Percentiles rank a stretch among this genome's conserved stretches.
phyloP scores from a whole-genome alignment of 2,888 invertebrate species.

The Leptinotarsa rubiginosa region DNA sequence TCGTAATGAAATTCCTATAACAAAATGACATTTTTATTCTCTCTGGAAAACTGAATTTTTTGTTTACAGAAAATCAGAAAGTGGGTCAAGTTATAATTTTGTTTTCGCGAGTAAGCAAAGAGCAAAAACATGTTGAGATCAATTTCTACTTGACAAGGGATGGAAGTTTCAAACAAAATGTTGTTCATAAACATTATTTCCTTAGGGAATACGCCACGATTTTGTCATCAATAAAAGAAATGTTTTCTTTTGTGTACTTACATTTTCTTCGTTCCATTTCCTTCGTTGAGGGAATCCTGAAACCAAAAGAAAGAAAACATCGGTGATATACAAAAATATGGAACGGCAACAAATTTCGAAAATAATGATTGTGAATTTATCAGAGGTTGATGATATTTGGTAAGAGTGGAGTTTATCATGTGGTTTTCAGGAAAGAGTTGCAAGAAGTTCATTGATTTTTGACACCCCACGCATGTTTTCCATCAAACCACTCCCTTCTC shows the following conservation, averaged over 20 bases:
- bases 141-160: slow-evolving; percentile 22
- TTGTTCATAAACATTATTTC: background rate
- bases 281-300: too few relatives aligned
- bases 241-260: too few relatives aligned
- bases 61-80: slow-evolving; percentile 12
- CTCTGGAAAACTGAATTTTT: background rate
- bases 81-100: slow-evolving; percentile 36
- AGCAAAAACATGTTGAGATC: slow-evolving; percentile 35
- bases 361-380: too few relatives aligned
- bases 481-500: slow-evolving; percentile 9
- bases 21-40: background rate
- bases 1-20: too few relatives aligned
- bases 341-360: too few relatives aligned
- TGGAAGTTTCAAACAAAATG: background rate
- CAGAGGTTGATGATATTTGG: too few relatives aligned
- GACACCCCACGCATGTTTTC: background rate
- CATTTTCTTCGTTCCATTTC: too few relatives aligned
- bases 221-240: too few relatives aligned
- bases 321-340: too few relatives aligned
- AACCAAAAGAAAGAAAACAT: too few relatives aligned
- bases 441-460: slow-evolving; percentile 8
- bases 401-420: background rate
- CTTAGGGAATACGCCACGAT: background rate
- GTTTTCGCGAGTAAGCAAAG: slow-evolving; percentile 22
- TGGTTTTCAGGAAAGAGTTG: background rate